Percentiles rank a stretch among this genome's conserved stretches.
phyloP scores from a whole-genome alignment of 2,797 vertebrate species.

The Numenius phaeopus region DNA sequence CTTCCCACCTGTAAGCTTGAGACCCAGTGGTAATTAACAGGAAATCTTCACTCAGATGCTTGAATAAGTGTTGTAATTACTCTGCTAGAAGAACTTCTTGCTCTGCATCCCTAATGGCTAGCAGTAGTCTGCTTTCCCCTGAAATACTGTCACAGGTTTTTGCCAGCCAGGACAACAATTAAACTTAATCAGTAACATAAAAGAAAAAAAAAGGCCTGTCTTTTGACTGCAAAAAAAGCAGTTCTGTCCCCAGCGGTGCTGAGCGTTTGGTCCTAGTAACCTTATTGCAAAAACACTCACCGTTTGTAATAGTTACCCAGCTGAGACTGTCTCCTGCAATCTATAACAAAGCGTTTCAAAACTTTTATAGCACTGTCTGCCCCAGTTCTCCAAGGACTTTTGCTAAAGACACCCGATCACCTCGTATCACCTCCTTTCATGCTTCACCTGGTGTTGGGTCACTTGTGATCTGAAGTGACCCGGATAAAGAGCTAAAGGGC shows the following conservation, averaged over 20 bases:
- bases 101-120: not conserved
- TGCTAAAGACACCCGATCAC: not conserved
- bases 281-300: not conserved
- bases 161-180: not conserved
- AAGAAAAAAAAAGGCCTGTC: not conserved
- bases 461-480: constrained; percentile 36
- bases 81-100: not conserved
- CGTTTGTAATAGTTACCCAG: not conserved
- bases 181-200: not conserved
- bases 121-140: not conserved
- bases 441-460: constrained; percentile 13
- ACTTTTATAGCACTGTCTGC: not conserved
- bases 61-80: not conserved
- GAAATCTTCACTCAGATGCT: not conserved
- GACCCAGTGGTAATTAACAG: not conserved
- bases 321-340: not conserved
- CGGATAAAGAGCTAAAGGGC: constrained; percentile 33
- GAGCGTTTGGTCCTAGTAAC: not conserved
- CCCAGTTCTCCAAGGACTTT: not conserved
- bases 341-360: not conserved
- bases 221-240: not conserved
- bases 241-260: not conserved
- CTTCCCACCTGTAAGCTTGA: not conserved
- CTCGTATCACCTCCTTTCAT: not conserved
- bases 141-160: not conserved